Conservation (phyloP, 2,888 invertebrate genomes). For the Endomychus coccineus region DNA sequence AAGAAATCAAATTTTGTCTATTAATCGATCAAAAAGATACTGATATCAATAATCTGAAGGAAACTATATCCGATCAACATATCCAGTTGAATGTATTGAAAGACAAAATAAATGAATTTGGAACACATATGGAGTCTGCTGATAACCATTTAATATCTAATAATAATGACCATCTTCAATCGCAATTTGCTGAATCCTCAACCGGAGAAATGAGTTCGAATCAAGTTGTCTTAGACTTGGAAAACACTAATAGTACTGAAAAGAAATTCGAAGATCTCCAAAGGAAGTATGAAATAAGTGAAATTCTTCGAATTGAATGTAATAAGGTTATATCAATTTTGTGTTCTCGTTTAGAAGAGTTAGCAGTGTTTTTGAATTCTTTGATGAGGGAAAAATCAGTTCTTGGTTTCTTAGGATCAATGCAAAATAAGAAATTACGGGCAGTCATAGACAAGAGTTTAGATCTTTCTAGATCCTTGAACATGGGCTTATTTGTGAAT, state of each 20-base stretch:
- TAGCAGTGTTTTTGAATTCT: constrained; percentile 59
- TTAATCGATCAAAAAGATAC: constrained; percentile 29
- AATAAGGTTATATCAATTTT: constrained; percentile 46
- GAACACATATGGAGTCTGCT: constrained; percentile 8
- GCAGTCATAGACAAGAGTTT: constrained; percentile 50
- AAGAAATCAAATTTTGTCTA: constrained; percentile 36
- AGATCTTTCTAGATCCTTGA: constrained; percentile 48
- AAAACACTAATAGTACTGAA: constrained; percentile 10
- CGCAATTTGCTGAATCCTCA: constrained; percentile 29
- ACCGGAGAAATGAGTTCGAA: constrained; percentile 35
- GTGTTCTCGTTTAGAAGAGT: constrained; percentile 55
- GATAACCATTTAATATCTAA: constrained; percentile 16
- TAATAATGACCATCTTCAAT: constrained; percentile 27
- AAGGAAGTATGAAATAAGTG: constrained; percentile 37
- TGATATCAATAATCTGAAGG: constrained; percentile 10
- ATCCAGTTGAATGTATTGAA: constrained; percentile 10
- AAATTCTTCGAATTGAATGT: constrained; percentile 39
- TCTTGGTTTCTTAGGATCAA: constrained; percentile 47
- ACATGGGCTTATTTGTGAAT: constrained; percentile 41
- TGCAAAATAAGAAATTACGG: constrained; percentile 47
- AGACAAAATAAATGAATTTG: constrained; percentile 12
- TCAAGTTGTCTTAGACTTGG: constrained; percentile 27
- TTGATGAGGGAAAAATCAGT: constrained; percentile 55
- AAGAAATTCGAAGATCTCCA: constrained; percentile 21
- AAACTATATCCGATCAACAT: constrained; percentile 13